These are phyloP conservation scores for Semibalanus balanoides DNA, from an alignment of 1,140 invertebrate species.

Conservation along the genomic window DNA sequence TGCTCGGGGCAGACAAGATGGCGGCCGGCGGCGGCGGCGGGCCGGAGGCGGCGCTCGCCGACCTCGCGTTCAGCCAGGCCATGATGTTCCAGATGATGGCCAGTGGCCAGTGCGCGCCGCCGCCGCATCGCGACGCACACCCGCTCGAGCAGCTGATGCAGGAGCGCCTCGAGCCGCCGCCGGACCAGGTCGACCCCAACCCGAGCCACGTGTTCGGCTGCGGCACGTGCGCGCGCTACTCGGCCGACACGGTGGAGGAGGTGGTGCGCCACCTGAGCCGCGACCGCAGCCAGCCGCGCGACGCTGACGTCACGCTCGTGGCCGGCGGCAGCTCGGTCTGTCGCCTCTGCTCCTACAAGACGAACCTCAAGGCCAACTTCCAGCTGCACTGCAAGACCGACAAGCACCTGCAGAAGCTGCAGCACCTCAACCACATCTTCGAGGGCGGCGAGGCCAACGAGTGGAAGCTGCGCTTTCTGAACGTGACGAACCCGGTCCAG, in stretches of 20 bases:
- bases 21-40: constrained; percentile 31
- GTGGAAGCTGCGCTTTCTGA: constrained; percentile 84
- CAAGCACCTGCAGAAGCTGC: constrained; percentile 93
- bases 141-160: neutral
- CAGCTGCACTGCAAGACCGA: constrained; percentile 99
- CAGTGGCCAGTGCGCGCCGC: constrained; percentile 32
- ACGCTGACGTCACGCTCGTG: constrained; percentile 81
- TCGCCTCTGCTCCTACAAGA: constrained; percentile 96
- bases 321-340: constrained; percentile 90
- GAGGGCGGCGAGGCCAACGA: constrained; percentile 86
- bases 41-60: constrained; percentile 69
- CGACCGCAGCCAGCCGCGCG: constrained; percentile 74
- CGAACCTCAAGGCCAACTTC: constrained; percentile 97
- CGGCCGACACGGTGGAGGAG: constrained; percentile 75
- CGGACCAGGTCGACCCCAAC: constrained; percentile 42
- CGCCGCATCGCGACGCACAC: constrained; percentile 10
- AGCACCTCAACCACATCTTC: constrained; percentile 94
- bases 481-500: constrained; percentile 65
- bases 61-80: constrained; percentile 88
- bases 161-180: constrained; percentile 6
- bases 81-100: constrained; percentile 81
- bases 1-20: constrained; percentile 28
- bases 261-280: constrained; percentile 79
- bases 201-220: constrained; percentile 75
- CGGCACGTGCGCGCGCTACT: constrained; percentile 83